Evolutionary conservation across 2,113 vertebrate genomes (phyloP).

Genomic region (Apistogramma diplotaenia): DNA sequence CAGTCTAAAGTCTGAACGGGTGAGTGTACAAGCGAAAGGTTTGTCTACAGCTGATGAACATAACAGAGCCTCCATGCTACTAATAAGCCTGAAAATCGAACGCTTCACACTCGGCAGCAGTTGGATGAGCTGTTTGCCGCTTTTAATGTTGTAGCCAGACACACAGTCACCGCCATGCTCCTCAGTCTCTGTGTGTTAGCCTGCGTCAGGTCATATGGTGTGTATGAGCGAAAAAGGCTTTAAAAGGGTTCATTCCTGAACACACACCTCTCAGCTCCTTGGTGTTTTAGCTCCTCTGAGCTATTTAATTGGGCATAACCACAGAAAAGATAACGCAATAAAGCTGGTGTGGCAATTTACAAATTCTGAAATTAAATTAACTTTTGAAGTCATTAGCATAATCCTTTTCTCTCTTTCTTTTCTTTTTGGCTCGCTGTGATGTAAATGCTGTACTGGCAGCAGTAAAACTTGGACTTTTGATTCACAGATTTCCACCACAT

Average conservation of each 20-base stretch:
- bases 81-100: constrained; percentile 19
- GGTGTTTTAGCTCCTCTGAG: no score
- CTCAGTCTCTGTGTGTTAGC: neutral
- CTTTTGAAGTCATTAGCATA: neutral
- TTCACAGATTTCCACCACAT: neutral
- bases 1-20: no score
- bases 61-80: neutral
- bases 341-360: no score
- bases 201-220: neutral
- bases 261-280: no score
- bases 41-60: accelerated
- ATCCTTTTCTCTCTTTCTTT: constrained; percentile 18
- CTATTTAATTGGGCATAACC: no score
- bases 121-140: neutral
- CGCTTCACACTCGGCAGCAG: neutral
- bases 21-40: no score
- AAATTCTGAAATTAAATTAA: no score
- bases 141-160: constrained; percentile 19
- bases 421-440: neutral
- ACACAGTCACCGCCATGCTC: neutral
- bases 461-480: neutral
- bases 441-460: no score
- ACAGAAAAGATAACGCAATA: no score
- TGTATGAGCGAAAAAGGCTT: neutral
- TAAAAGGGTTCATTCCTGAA: neutral